Evolutionary conservation across 2,888 invertebrate genomes (phyloP).

Genomic region (Drosophila siamana): DNA sequence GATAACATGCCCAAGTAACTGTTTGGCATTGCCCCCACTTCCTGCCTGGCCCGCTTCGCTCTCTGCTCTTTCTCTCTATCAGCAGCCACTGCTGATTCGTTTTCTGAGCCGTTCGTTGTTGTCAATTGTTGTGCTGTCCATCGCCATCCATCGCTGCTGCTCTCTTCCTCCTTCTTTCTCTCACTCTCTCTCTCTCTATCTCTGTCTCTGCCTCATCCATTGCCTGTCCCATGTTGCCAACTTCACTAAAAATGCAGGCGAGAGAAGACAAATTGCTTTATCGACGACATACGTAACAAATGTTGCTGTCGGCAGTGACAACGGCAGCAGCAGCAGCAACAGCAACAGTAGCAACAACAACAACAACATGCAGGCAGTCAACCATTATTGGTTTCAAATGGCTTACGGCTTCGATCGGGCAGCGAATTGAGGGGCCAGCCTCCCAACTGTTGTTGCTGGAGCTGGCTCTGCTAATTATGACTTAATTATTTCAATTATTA

Average conservation of each 20-base stretch:
- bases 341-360: conserved; percentile 26
- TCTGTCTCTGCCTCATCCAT: conserved; percentile 6
- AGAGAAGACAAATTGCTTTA: conserved; percentile 79
- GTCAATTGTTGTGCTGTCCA: conserved; percentile 68
- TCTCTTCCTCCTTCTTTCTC: neutral
- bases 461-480: conserved; percentile 70
- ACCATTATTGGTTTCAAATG: conserved; percentile 77
- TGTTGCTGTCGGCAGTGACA: conserved; percentile 81
- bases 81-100: conserved; percentile 43
- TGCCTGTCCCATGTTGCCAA: conserved; percentile 52
- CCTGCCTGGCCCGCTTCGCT: neutral
- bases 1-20: conserved; percentile 79
- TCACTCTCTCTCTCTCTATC: neutral
- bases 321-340: conserved; percentile 55
- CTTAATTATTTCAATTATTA: conserved; percentile 80
- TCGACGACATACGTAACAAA: conserved; percentile 80
- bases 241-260: conserved; percentile 71
- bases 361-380: conserved; percentile 51
- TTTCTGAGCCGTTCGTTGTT: conserved; percentile 56
- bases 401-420: conserved; percentile 56
- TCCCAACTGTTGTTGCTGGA: neutral
- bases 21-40: conserved; percentile 64
- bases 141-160: conserved; percentile 10
- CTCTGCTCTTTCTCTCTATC: conserved; percentile 2
- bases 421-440: conserved; percentile 25